Evolutionary conservation across 2,888 invertebrate species (phyloP).

Genomic region (Chorisops tibialis): DNA sequence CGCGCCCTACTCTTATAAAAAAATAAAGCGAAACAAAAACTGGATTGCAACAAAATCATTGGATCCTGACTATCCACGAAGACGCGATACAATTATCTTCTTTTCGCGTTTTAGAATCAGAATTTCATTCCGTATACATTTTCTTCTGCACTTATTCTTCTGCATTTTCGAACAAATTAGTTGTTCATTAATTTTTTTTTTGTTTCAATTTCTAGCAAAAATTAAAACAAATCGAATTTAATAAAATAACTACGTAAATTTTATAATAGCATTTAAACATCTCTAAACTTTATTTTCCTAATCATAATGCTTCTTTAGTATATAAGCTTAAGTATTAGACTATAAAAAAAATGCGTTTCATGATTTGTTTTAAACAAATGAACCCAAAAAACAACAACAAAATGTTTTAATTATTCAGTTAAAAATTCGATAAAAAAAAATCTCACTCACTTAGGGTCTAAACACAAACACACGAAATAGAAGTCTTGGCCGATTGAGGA

Average conservation of each 20-base stretch:
- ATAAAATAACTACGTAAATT: background rate
- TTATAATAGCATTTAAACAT: background rate
- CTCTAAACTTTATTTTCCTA: background rate
- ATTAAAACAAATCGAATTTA: background rate
- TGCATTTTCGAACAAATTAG: background rate
- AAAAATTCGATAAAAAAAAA: constrained; percentile 25
- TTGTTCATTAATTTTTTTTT: no score
- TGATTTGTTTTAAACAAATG: background rate
- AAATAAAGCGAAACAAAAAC: background rate
- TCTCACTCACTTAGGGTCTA: constrained; percentile 47
- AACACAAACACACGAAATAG: constrained; percentile 54
- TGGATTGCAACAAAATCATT: background rate
- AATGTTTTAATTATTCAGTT: background rate
- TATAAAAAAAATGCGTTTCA: background rate
- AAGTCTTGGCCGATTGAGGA: constrained; percentile 54
- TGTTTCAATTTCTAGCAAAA: background rate
- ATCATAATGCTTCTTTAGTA: no score
- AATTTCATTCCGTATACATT: constrained; percentile 7
- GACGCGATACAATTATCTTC: background rate
- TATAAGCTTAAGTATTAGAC: constrained; percentile 20
- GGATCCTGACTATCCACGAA: background rate
- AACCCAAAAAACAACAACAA: background rate
- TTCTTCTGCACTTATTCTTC: background rate
- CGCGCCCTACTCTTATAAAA: constrained; percentile 32
- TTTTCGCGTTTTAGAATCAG: background rate